Conservation (phyloP, 2,797 vertebrate genomes). For the Tachyglossus aculeatus region DNA sequence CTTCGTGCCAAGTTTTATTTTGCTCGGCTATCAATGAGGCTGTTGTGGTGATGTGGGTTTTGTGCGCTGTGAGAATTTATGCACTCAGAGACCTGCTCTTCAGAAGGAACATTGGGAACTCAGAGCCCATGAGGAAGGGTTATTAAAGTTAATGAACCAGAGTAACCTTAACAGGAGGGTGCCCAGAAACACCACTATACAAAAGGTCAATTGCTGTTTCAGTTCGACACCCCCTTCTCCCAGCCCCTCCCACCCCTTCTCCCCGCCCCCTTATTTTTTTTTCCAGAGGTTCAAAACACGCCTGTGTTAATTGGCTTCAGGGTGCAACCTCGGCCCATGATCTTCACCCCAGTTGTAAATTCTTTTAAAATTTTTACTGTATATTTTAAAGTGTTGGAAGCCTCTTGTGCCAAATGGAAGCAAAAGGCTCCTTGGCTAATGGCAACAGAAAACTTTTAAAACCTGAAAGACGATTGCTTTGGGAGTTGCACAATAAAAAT, state of each 20-base stretch:
- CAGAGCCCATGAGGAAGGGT: constrained; percentile 76
- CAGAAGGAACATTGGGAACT: constrained; percentile 77
- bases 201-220: constrained; percentile 68
- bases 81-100: constrained; percentile 79
- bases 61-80: constrained; percentile 82
- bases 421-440: constrained; percentile 26
- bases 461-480: constrained; percentile 15
- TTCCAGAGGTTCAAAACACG: constrained; percentile 32
- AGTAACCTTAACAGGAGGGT: constrained; percentile 76
- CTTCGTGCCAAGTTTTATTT: constrained; percentile 77
- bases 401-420: constrained; percentile 13
- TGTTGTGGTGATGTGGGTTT: constrained; percentile 81
- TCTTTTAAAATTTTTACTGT: not conserved
- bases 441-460: constrained; percentile 6
- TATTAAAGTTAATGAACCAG: constrained; percentile 81
- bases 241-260: too few species aligned
- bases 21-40: constrained; percentile 79
- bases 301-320: constrained; percentile 54
- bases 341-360: constrained; percentile 42
- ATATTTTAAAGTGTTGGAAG: constrained; percentile 18
- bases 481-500: constrained; percentile 26
- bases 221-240: constrained; percentile 5
- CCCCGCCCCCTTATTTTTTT: not conserved
- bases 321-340: constrained; percentile 41
- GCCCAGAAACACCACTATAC: constrained; percentile 68